A percentile compares a stretch with the other conserved stretches of the same genome.
phyloP scores from a whole-genome alignment of 1,140 invertebrate genomes.

The Pseudomyrmex flavicornis region DNA sequence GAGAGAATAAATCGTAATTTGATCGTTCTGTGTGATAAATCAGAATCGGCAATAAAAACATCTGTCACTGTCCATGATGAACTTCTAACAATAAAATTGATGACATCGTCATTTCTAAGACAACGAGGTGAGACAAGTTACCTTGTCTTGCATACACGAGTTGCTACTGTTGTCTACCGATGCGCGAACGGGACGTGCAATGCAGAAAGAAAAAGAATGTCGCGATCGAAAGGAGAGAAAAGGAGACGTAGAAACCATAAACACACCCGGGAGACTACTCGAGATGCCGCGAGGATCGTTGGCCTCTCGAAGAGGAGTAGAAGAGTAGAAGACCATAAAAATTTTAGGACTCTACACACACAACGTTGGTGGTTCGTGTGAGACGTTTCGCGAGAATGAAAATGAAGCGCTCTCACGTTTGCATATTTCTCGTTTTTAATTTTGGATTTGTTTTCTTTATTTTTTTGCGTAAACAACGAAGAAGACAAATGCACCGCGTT shows the following conservation, averaged over 20 bases:
- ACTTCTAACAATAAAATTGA: not conserved
- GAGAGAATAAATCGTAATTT: slow-evolving; percentile 6
- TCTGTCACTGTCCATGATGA: not conserved
- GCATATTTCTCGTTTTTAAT: slow-evolving; percentile 21
- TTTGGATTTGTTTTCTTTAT: too few species aligned
- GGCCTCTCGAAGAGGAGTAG: slow-evolving; percentile 58
- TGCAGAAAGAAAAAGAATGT: slow-evolving; percentile 13
- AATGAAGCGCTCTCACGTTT: slow-evolving; percentile 53
- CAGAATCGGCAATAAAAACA: not conserved
- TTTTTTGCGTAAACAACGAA: not conserved
- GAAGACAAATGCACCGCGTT: not conserved
- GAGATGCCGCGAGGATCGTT: slow-evolving; percentile 72
- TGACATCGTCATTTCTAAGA: not conserved
- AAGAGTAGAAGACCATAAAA: slow-evolving; percentile 63
- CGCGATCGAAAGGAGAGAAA: slow-evolving; percentile 32
- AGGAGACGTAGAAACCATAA: slow-evolving; percentile 56
- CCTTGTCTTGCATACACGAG: not conserved
- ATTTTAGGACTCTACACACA: slow-evolving; percentile 68
- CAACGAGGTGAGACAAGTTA: not conserved
- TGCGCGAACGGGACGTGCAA: not conserved
- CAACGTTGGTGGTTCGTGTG: slow-evolving; percentile 47
- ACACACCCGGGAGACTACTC: slow-evolving; percentile 60
- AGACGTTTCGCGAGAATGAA: slow-evolving; percentile 46
- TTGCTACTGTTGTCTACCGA: slow-evolving; percentile 2
- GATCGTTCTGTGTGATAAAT: not conserved